These are phyloP conservation scores for Lepetodrilus schrolli DNA, from an alignment of 2,888 invertebrate species.

Conservation along the genomic window DNA sequence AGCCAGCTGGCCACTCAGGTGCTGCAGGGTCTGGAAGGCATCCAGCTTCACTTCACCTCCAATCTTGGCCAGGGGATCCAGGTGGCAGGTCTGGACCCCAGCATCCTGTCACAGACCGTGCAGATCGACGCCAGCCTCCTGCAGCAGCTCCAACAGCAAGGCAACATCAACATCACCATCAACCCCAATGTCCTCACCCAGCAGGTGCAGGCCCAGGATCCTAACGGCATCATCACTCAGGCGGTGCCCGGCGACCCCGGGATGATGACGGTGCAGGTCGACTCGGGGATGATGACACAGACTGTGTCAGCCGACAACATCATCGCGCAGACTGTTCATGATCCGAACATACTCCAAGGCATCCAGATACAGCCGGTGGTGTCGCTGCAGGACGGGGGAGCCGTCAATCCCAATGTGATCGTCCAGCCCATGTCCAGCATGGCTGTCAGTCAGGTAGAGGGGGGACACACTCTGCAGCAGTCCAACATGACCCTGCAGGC, in stretches of 20 bases:
- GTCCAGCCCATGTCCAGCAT: constrained; percentile 61
- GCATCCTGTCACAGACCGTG: constrained; percentile 73
- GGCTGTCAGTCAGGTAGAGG: background rate
- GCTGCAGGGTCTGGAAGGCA: constrained; percentile 68
- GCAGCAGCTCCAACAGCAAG: constrained; percentile 75
- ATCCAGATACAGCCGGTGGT: constrained; percentile 57
- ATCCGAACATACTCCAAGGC: constrained; percentile 61
- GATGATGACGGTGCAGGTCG: constrained; percentile 36
- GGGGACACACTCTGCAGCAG: background rate
- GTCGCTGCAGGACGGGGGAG: constrained; percentile 51
- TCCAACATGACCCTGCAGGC: background rate
- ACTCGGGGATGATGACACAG: background rate
- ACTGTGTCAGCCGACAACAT: constrained; percentile 1
- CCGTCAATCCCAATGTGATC: constrained; percentile 67
- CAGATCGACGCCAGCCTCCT: constrained; percentile 77
- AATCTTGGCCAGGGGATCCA: constrained; percentile 73
- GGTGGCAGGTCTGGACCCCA: constrained; percentile 75
- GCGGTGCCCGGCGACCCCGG: constrained; percentile 35
- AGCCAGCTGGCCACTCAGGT: constrained; percentile 62
- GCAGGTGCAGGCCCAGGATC: constrained; percentile 26
- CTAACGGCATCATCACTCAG: constrained; percentile 38
- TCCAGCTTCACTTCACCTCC: constrained; percentile 74
- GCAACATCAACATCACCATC: constrained; percentile 73
- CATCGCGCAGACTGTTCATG: constrained; percentile 31
- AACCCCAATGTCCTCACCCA: constrained; percentile 59